Evolutionary conservation across 2,888 invertebrate species (phyloP).

Genomic region (Torymus tubicola): DNA sequence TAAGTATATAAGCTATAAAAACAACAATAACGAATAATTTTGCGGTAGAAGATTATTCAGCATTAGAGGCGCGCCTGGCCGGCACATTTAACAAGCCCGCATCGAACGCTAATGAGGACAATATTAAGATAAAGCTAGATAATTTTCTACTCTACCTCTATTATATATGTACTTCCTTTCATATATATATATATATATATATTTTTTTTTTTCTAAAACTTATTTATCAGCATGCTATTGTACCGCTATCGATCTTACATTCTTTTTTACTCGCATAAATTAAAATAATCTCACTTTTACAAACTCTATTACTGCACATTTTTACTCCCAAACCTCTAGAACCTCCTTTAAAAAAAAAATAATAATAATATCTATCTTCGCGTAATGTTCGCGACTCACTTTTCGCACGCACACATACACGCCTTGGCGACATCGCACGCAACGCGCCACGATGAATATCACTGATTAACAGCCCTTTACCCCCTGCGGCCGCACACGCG

Average conservation of each 20-base stretch:
- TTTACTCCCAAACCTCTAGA: not conserved
- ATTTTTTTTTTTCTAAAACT: not conserved
- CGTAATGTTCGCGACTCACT: no score
- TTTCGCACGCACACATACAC: not conserved
- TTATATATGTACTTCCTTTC: not conserved
- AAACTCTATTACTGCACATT: conserved; percentile 18
- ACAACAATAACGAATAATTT: no score
- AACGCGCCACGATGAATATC: conserved; percentile 43
- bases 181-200: not conserved
- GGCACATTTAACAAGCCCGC: no score
- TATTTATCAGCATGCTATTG: no score
- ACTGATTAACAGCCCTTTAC: conserved; percentile 41
- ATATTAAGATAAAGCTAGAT: conserved; percentile 11
- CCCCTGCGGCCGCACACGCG: not conserved
- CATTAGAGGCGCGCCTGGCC: no score
- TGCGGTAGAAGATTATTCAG: no score
- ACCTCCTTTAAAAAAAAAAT: no score
- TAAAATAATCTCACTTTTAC: conserved; percentile 4
- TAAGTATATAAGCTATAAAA: no score
- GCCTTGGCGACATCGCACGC: conserved; percentile 16
- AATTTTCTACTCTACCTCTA: conserved; percentile 19
- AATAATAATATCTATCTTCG: no score
- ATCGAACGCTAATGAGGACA: not conserved
- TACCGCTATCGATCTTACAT: no score
- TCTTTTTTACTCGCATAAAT: not conserved